These are phyloP conservation scores for Falco columbarius DNA, from an alignment of 2,797 vertebrate genomes.

Conservation along the genomic window DNA sequence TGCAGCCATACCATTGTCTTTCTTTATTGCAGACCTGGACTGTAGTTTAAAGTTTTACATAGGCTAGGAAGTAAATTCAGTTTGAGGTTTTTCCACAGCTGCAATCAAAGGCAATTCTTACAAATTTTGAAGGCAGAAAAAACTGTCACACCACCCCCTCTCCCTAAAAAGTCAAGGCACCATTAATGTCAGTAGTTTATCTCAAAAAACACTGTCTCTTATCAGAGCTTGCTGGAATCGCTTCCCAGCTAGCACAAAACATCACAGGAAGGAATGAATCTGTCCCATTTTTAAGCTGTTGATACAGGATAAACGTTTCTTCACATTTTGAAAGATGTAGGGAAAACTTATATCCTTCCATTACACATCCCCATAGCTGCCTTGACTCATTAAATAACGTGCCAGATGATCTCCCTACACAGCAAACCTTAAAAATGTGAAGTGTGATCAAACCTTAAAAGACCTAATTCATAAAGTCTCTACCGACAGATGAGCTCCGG, in stretches of 20 bases:
- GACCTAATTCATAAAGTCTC: neutral
- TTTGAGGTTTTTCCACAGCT: neutral
- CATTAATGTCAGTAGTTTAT: neutral
- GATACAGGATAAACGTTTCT: conserved; percentile 13
- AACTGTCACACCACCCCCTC: neutral
- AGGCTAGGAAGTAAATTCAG: neutral
- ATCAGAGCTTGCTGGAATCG: neutral
- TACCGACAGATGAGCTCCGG: neutral
- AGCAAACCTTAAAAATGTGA: neutral
- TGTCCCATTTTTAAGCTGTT: neutral
- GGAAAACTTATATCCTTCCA: neutral
- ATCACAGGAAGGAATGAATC: neutral
- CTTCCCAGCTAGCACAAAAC: neutral
- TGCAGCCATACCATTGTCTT: neutral
- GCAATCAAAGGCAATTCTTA: neutral
- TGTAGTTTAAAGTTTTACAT: neutral
- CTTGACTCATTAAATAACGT: neutral
- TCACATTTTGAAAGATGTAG: neutral
- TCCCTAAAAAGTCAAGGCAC: neutral
- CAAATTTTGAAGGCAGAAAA: neutral
- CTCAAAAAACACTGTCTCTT: neutral
- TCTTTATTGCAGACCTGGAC: neutral
- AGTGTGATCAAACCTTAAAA: neutral
- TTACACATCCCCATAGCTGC: neutral
- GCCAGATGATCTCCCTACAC: neutral